These are phyloP conservation scores for Galerucella calmariensis DNA, from an alignment of 2,888 invertebrate species.

Conservation along the genomic window DNA sequence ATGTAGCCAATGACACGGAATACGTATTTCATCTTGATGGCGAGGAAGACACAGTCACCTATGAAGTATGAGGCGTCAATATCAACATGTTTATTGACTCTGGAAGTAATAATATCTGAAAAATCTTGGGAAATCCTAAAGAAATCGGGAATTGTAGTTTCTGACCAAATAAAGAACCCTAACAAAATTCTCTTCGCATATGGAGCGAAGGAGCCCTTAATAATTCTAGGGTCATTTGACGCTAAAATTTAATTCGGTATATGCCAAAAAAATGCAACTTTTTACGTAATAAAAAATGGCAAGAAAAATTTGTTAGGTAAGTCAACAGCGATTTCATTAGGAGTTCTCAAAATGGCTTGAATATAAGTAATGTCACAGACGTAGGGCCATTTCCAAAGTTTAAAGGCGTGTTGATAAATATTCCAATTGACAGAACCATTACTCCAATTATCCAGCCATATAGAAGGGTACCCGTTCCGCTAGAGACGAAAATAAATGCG, in stretches of 20 bases:
- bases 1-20: conserved; percentile 16
- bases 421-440: no score
- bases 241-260: conserved; percentile 32
- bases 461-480: no score
- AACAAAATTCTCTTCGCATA: conserved; percentile 35
- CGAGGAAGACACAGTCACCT: conserved; percentile 24
- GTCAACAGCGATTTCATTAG: conserved; percentile 38
- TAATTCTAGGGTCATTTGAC: conserved; percentile 45
- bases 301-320: conserved; percentile 38
- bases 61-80: conserved; percentile 41
- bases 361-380: conserved; percentile 17
- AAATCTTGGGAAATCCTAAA: conserved; percentile 45
- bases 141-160: conserved; percentile 31
- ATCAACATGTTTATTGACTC: conserved; percentile 46
- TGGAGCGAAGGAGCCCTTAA: conserved; percentile 36
- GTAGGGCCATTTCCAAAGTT: conserved; percentile 35
- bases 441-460: no score
- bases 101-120: conserved; percentile 45
- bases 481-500: no score
- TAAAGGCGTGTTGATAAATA: conserved; percentile 21
- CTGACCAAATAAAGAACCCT: conserved; percentile 34
- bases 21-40: conserved; percentile 36
- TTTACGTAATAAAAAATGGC: conserved; percentile 43
- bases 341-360: conserved; percentile 32
- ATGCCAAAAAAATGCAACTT: conserved; percentile 32